These are phyloP conservation scores for Nerophis ophidion DNA, from an alignment of 2,113 vertebrate species.

Conservation along the genomic window DNA sequence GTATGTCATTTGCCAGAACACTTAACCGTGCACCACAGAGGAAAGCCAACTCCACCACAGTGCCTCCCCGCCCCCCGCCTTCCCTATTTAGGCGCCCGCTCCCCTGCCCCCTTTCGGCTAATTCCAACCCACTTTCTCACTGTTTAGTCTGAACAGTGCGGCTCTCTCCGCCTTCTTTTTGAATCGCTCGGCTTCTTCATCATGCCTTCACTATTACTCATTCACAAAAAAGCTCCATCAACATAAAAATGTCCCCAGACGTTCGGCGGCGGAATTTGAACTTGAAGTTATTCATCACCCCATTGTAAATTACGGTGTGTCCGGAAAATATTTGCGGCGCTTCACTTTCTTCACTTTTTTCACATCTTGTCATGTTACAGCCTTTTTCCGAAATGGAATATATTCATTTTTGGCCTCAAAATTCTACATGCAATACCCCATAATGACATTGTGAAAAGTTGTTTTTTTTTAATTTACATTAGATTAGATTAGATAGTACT, in stretches of 20 bases:
- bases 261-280: too few relatives aligned
- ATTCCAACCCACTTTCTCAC: conserved; percentile 2
- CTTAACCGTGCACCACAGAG: conserved; percentile 22
- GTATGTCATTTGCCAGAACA: conserved; percentile 35
- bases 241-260: not conserved
- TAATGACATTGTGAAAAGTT: too few relatives aligned
- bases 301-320: too few relatives aligned
- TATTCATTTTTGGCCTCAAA: too few relatives aligned
- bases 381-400: too few relatives aligned
- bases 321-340: too few relatives aligned
- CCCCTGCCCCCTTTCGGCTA: conserved; percentile 5
- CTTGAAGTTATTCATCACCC: too few relatives aligned
- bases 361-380: too few relatives aligned
- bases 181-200: not conserved
- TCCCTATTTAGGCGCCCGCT: conserved; percentile 13
- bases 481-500: too few relatives aligned
- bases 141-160: not conserved
- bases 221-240: conserved; percentile 10
- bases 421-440: too few relatives aligned
- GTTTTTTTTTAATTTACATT: too few relatives aligned
- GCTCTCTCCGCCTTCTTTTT: not conserved
- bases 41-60: not conserved
- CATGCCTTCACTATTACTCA: conserved; percentile 3
- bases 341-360: too few relatives aligned
- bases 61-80: conserved; percentile 20